phyloP scores from a whole-genome alignment of 2,113 vertebrate species.

The Nycticebus coucang region DNA sequence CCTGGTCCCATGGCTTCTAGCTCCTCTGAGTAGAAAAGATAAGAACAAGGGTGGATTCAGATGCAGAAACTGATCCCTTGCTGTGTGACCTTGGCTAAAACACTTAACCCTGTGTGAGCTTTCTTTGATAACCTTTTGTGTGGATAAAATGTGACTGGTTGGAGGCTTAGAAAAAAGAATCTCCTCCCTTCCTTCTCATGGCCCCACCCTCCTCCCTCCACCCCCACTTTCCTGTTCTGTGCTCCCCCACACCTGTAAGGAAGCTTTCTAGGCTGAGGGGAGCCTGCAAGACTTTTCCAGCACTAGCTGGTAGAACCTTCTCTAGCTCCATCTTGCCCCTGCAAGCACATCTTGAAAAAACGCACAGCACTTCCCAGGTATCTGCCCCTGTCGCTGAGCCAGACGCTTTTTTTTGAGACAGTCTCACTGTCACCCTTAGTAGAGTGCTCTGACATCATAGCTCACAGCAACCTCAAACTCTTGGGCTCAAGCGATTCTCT shows the following conservation, averaged over 20 bases:
- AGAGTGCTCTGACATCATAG: no score
- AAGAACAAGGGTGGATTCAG: background rate
- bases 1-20: background rate
- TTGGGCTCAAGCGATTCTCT: no score
- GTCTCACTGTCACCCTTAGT: no score
- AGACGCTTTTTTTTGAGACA: background rate
- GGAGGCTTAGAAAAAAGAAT: background rate
- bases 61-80: background rate
- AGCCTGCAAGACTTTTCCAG: background rate
- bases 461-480: no score
- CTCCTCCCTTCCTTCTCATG: background rate
- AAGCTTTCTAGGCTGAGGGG: background rate
- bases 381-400: background rate
- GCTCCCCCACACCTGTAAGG: background rate
- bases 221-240: background rate
- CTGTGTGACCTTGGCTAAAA: conserved; percentile 13
- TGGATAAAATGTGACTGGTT: background rate
- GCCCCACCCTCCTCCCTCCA: background rate
- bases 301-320: background rate
- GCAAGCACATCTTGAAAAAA: background rate
- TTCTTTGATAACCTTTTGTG: background rate
- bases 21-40: background rate
- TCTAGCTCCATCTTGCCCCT: background rate
- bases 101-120: background rate
- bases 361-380: background rate